Percentiles rank a stretch among this genome's conserved stretches.
Conservation (phyloP, 2,113 vertebrate species). For the Dasyprocta punctata region DNA sequence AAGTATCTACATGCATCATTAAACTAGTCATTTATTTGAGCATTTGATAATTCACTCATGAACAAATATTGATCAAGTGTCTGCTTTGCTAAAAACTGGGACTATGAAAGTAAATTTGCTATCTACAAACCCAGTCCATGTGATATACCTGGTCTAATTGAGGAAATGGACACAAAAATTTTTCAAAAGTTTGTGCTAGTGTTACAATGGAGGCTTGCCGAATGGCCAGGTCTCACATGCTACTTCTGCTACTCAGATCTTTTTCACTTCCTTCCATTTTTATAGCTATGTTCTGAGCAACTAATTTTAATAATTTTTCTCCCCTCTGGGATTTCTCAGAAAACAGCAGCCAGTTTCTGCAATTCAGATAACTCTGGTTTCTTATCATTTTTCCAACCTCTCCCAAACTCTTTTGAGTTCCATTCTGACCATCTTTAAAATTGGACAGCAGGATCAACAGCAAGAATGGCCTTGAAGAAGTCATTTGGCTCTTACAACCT, state of each 20-base stretch:
- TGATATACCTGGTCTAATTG: not conserved
- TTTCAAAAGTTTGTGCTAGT: not conserved
- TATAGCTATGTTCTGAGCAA: not conserved
- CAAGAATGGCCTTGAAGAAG: not conserved
- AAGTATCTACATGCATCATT: not conserved
- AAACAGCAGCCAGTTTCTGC: not conserved
- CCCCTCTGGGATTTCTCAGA: not conserved
- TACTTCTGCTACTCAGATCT: not conserved
- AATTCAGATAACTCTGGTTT: not conserved
- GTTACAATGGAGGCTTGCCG: not conserved
- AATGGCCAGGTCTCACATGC: not conserved
- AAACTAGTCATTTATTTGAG: not conserved
- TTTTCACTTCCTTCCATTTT: not conserved
- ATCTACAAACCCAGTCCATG: not conserved
- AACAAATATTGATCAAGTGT: constrained; percentile 33
- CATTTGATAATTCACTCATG: not conserved
- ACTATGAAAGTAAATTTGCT: not conserved
- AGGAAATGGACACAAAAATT: constrained; percentile 25
- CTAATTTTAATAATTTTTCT: not conserved
- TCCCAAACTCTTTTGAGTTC: not conserved
- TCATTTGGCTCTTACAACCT: not conserved
- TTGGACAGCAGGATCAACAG: not conserved
- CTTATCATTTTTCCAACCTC: not conserved
- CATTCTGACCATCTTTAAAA: not conserved
- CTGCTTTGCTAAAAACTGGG: not conserved